Conservation (phyloP, 2,113 vertebrate genomes). For the Circaetus gallicus region DNA sequence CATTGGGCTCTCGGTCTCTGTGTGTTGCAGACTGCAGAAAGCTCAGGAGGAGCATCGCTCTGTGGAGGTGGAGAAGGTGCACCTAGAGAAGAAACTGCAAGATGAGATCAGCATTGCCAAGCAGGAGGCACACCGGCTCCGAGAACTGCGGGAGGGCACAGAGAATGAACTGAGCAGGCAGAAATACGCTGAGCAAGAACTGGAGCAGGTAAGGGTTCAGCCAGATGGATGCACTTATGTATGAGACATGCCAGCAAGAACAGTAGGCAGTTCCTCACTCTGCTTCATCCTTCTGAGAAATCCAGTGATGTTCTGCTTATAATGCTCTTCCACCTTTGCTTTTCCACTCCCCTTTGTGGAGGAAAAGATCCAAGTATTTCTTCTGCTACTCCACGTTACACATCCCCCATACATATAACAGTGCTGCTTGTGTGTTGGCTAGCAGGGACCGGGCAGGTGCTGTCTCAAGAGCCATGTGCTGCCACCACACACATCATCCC, state of each 20-base stretch:
- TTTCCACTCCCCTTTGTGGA: not conserved
- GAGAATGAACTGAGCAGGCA: constrained; percentile 94
- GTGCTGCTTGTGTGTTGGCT: not conserved
- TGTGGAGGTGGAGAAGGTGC: constrained; percentile 95
- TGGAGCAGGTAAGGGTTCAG: constrained; percentile 84
- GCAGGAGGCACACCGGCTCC: constrained; percentile 92
- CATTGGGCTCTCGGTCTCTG: not conserved
- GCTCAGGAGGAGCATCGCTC: constrained; percentile 96
- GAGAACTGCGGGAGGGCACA: constrained; percentile 90
- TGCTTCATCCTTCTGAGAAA: not conserved
- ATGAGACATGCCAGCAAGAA: fast-evolving
- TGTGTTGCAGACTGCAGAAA: constrained; percentile 85
- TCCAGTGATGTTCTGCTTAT: not conserved
- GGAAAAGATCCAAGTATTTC: not conserved
- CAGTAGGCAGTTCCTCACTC: not conserved
- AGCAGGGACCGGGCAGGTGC: fast-evolving
- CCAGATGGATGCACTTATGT: fast-evolving
- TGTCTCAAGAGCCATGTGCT: not conserved
- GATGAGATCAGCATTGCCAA: constrained; percentile 95
- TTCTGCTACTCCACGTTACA: fast-evolving
- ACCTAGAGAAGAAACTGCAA: constrained; percentile 93
- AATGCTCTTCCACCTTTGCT: not conserved
- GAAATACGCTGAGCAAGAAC: constrained; percentile 94
- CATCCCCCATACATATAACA: fast-evolving
- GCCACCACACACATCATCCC: not conserved